Evolutionary conservation across 2,888 invertebrate species (phyloP).

Genomic region (Melangyna quadrimaculata): DNA sequence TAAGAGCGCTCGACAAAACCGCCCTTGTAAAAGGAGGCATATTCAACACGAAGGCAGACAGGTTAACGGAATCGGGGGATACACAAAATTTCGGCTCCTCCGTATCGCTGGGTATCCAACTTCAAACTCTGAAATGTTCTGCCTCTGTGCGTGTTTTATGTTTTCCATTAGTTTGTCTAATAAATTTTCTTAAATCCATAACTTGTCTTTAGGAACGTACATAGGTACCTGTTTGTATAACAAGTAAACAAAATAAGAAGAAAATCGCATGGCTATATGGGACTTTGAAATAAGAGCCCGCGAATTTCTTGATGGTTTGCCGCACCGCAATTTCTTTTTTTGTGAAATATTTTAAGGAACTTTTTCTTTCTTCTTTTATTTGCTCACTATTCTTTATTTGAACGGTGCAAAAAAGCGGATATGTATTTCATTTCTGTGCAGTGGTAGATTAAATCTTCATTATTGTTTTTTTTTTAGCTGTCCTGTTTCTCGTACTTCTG

Average conservation of each 20-base stretch:
- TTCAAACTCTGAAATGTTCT: too few species aligned
- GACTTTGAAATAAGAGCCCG: conserved; percentile 50
- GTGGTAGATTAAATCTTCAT: conserved; percentile 47
- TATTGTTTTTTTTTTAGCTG: neutral
- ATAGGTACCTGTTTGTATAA: neutral
- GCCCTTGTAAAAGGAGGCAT: too few species aligned
- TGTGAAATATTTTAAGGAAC: conserved; percentile 40
- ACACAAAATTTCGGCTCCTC: too few species aligned
- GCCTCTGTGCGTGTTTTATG: too few species aligned
- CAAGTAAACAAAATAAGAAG: neutral
- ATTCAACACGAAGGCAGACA: too few species aligned
- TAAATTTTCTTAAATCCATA: neutral
- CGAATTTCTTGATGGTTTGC: conserved; percentile 51
- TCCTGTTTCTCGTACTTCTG: neutral
- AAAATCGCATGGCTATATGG: neutral
- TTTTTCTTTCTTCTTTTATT: neutral
- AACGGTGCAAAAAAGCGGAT: conserved; percentile 41
- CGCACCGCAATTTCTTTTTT: conserved; percentile 57
- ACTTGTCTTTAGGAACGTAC: neutral
- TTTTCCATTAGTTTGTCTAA: too few species aligned
- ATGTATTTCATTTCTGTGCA: conserved; percentile 47
- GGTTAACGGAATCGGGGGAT: too few species aligned
- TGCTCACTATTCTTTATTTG: neutral
- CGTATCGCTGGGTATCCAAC: too few species aligned
- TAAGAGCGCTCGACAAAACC: too few species aligned